Conservation (phyloP, 2,797 vertebrate species). For the Halcyon badia region DNA sequence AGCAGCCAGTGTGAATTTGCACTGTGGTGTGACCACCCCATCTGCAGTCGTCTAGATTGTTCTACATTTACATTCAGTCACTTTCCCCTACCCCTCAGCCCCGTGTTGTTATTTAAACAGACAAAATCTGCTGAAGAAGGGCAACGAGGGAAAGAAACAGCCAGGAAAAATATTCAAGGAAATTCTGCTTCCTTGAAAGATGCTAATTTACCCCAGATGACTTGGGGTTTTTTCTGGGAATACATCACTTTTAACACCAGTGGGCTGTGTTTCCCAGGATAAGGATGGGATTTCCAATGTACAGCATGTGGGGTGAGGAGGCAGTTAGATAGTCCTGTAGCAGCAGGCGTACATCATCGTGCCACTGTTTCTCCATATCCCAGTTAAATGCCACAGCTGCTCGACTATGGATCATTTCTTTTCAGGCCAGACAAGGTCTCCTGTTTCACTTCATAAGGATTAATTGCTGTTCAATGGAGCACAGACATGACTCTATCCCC, state of each 20-base stretch:
- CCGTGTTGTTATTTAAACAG: neutral
- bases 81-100: neutral
- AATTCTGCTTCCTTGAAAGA: neutral
- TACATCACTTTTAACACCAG: neutral
- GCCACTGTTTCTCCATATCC: neutral
- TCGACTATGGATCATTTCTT: neutral
- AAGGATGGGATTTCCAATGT: neutral
- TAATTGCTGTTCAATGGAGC: neutral
- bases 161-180: neutral
- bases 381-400: neutral
- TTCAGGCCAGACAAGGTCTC: neutral
- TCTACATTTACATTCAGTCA: neutral
- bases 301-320: accelerated
- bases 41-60: neutral
- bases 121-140: neutral
- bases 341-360: accelerated
- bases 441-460: neutral
- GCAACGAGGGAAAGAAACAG: neutral
- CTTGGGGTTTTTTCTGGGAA: neutral
- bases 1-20: neutral
- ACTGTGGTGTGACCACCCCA: neutral
- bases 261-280: neutral
- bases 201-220: neutral
- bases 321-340: accelerated
- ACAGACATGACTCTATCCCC: neutral